Evolutionary conservation across 23 tunicate genomes (phyloP), one percentile per base, ranked within the genome.

Genomic region (Styela clava): DNA sequence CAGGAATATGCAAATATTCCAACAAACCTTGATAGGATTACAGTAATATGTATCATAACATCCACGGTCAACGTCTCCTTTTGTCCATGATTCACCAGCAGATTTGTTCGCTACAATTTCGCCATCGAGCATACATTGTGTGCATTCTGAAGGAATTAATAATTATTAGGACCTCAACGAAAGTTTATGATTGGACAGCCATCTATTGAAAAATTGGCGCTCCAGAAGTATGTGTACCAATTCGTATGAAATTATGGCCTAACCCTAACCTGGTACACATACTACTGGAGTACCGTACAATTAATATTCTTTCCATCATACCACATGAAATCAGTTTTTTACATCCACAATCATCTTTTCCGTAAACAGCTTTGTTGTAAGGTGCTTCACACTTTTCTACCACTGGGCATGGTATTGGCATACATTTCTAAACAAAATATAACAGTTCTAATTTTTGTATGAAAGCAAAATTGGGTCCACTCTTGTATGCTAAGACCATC

Each of bases 1-100:
- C n/a, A n/a, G n/a, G n/a, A n/a, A n/a, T n/a, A n/a, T n/a, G n/a
- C n/a, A n/a, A n/a, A n/a, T n/a, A n/a, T n/a, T n/a, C n/a, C n/a
- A n/a, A n/a, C n/a, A n/a, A n/a, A 78, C 89, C 89, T 85, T 85
- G 79, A 35, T 22, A 27, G 80, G 33, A 16, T 37, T 51, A 73
- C 89, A 85, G 71, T 16, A 79, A 74, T 85, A 85, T 9, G 82
- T 78, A 69, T 85, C 89, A 62, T 85, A 85, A 69, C 89, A 85
- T 29, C 84, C 84, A 24, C 51, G 56, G 37, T 79, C 84, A 2
- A 68, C 77, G 32, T 85, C 65, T 61, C 89, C 89, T 68, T 61
- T 73, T 26, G 83, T 69, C 89, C 89, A 85, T 25, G 70, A 68
- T 25, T 52, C 25, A 12, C 89, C 89, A 30, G 24, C 16, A 0